Conservation (phyloP, 2,113 vertebrate species). For the Varanus salvator region DNA sequence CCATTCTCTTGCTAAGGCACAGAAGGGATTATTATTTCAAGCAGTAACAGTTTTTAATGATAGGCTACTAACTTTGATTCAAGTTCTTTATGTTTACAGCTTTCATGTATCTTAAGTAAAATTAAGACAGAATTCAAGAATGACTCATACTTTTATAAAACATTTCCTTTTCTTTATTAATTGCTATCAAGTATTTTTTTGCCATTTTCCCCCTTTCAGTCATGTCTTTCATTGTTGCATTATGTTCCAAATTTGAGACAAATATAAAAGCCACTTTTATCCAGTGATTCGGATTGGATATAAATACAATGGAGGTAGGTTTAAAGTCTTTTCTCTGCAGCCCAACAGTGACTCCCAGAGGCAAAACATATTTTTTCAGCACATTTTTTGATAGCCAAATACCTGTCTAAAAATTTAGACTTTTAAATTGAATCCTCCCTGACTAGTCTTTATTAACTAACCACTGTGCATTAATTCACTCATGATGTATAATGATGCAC, state of each 20-base stretch:
- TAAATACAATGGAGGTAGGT: neutral
- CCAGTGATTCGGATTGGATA: constrained; percentile 49
- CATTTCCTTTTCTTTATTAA: neutral
- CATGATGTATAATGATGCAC: constrained; percentile 46
- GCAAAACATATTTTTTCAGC: constrained; percentile 44
- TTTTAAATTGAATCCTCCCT: constrained; percentile 38
- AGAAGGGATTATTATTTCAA: fast-evolving
- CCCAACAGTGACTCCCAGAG: constrained; percentile 57
- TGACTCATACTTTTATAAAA: neutral
- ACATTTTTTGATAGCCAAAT: constrained; percentile 24
- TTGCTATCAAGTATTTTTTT: neutral
- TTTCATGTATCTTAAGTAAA: neutral
- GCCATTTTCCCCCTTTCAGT: neutral
- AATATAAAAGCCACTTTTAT: constrained; percentile 39
- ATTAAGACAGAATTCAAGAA: neutral
- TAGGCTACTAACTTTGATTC: neutral
- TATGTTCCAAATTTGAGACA: constrained; percentile 39
- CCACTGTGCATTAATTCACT: constrained; percentile 37
- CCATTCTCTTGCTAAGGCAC: too few species aligned
- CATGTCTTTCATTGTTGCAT: constrained; percentile 37
- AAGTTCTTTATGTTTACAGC: neutral
- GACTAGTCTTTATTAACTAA: constrained; percentile 51
- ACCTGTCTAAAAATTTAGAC: neutral
- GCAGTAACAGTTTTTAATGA: neutral
- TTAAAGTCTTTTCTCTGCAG: constrained; percentile 40